Base-by-base conservation (phyloP, 2,113 vertebrate genomes). In the Rattus rattus region DNA sequence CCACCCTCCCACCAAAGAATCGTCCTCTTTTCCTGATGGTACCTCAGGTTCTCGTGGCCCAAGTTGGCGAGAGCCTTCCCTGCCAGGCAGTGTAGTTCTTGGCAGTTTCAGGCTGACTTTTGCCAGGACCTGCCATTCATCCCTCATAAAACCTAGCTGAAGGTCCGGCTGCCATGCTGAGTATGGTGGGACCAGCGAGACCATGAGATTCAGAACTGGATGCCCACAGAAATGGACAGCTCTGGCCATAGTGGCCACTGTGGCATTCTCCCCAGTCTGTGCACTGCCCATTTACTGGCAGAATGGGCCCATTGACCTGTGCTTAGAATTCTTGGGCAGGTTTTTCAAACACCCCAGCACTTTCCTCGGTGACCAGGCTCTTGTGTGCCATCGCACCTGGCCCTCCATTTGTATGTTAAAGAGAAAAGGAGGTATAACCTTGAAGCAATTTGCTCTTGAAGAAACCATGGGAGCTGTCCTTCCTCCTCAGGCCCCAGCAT, bases 401-500 rank as follows among this genome's bases (percentile, higher is more conserved):
- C 33, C 67, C 95, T 94, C 77, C 73, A 72, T 67, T 76, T 22
- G 10, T 30, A 75, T n/a, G 90, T 83, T 52, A 94, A 92, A 39
- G 43, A 88, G 81, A 75, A 79, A 91, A 91, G 30, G 81, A 92
- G 63, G 8, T 72, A 70, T 10, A 77, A 26, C 73, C 5, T 39
- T 93, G 33, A 96, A 72, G 26, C 26, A 26, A 17, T 39, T 69
- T 93, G 26, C 59, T 22, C 19, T 19, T 36, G 49, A 47, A 52
- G 30, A 28, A 75, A 69, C 19, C 47, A 1, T 36, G 26, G 26
- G 26, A 69, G 59, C 73, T n/a, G 63, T 8, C n/a, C 7, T 56
- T 77, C 26, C 36, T 87, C 17, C 76, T 87, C 33, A 16, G 5
- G n/a, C 30, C 36, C 36, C 17, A 63, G 49, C 5, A n/a, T 54